These are phyloP conservation scores for Panulirus ornatus DNA, from an alignment of 1,140 invertebrate species.

Conservation along the genomic window DNA sequence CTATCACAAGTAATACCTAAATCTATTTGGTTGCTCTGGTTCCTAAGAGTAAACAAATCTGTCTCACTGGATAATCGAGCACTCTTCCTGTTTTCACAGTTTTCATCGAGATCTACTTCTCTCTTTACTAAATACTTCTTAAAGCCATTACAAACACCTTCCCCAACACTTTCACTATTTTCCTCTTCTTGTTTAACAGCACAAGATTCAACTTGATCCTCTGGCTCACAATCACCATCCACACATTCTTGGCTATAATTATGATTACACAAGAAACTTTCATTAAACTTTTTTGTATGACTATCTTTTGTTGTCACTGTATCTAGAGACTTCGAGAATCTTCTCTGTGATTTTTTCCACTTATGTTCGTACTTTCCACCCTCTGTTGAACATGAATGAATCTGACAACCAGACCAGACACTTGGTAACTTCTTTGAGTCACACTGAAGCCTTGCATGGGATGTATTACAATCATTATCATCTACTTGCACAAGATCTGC, in stretches of 20 bases:
- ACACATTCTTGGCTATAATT: neutral
- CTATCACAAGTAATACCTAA: neutral
- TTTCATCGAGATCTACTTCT: constrained; percentile 3
- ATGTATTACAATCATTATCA: neutral
- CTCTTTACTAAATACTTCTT: neutral
- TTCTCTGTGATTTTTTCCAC: constrained; percentile 30
- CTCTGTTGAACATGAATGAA: constrained; percentile 45
- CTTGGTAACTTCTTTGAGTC: neutral
- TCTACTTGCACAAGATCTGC: neutral
- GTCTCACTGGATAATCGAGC: neutral
- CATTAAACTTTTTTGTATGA: neutral
- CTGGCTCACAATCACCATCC: neutral
- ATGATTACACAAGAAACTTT: neutral
- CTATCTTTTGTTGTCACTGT: neutral
- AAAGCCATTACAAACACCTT: neutral
- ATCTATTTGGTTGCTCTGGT: too few relatives aligned
- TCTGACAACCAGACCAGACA: constrained; percentile 48
- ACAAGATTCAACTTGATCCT: neutral
- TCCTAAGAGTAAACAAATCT: neutral
- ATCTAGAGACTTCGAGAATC: neutral
- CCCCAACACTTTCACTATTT: constrained; percentile 1
- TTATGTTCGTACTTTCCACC: constrained; percentile 17
- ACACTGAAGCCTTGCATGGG: neutral
- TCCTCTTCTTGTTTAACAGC: neutral
- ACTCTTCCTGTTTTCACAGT: neutral